phyloP scores from a whole-genome alignment of 2,113 vertebrate genomes.

The Oreochromis niloticus region DNA sequence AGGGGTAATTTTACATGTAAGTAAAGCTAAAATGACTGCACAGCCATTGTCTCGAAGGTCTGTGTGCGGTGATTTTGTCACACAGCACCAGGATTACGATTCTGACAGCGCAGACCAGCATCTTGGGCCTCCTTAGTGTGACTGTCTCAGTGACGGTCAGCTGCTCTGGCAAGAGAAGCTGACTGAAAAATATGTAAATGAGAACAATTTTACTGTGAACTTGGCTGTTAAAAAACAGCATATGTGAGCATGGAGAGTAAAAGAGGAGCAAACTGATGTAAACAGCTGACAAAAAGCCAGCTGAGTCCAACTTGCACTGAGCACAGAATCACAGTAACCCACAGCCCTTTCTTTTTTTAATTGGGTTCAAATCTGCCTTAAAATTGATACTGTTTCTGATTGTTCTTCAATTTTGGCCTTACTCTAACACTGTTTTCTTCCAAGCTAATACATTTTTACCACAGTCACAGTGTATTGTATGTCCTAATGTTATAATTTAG shows the following conservation, averaged over 20 bases:
- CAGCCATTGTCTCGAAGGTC: not conserved
- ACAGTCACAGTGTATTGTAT: not conserved
- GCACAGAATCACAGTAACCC: not conserved
- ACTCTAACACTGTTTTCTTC: not conserved
- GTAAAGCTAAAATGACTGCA: not conserved
- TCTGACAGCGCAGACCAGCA: not conserved
- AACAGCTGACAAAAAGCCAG: not conserved
- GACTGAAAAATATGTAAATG: not conserved
- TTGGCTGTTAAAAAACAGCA: not conserved
- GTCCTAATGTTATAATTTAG: not conserved
- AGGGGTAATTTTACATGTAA: not conserved
- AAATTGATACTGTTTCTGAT: not conserved
- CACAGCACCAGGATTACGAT: not conserved
- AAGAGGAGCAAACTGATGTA: not conserved
- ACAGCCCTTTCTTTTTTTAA: not conserved
- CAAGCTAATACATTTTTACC: not conserved
- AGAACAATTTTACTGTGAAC: not conserved
- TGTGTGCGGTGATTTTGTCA: not conserved
- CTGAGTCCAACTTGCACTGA: not conserved
- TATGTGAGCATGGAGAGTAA: not conserved
- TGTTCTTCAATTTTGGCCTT: not conserved
- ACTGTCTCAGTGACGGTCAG: not conserved
- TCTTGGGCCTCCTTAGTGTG: not conserved
- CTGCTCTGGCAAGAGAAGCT: not conserved
- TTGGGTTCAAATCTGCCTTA: not conserved